Evolutionary conservation across 1,140 invertebrate species (phyloP).

Genomic region (Tetramorium simillimum): DNA sequence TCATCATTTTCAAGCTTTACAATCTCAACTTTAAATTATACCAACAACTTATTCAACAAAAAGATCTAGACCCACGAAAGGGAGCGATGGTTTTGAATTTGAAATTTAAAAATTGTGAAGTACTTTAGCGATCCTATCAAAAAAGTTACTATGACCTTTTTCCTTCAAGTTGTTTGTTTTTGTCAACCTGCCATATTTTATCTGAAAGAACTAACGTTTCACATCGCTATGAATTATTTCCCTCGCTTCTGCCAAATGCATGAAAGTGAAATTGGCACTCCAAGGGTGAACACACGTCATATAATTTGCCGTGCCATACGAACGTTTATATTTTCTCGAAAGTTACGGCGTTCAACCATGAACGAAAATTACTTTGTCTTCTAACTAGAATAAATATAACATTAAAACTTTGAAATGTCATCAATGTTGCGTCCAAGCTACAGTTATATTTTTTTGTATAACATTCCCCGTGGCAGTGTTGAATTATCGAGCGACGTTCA

Average conservation of each 20-base stretch:
- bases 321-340: background rate
- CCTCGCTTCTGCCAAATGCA: background rate
- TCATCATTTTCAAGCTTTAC: background rate
- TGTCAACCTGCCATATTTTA: background rate
- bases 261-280: slow-evolving; percentile 23
- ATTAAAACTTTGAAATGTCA: background rate
- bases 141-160: background rate
- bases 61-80: background rate
- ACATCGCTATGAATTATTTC: background rate
- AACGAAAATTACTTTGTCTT: background rate
- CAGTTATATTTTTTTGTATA: background rate
- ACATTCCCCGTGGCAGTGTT: background rate
- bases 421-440: background rate
- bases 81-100: background rate
- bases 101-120: background rate
- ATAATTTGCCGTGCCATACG: background rate
- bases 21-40: slow-evolving; percentile 6
- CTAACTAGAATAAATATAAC: background rate
- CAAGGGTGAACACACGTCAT: background rate
- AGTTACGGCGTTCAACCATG: background rate
- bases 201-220: background rate
- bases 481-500: background rate
- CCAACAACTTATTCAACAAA: too few relatives aligned
- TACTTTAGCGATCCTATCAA: background rate
- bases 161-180: background rate